Evolutionary conservation across 2,113 vertebrate species (phyloP), one percentile per base, ranked within the genome.

Genomic region (Chrysochloris asiatica): DNA sequence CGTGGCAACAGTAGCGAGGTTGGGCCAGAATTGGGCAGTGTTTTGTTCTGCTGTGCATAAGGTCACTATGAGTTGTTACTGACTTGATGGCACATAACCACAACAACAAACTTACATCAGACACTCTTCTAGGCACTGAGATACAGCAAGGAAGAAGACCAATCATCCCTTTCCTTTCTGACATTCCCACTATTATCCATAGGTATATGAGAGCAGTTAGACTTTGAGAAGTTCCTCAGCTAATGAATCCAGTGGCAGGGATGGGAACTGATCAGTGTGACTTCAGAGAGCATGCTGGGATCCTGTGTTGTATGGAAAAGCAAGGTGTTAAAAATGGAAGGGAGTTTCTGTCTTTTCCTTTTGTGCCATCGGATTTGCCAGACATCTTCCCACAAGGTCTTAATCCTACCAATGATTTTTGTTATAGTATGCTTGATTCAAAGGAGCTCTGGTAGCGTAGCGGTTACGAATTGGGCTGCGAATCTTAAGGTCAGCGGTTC

Each of bases 281-380:
- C 69, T 86, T 38, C 45, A 52, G 52, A 56, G 7, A 22, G 33
- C 11, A 4, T 43, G 24, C 9, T 19, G 22, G 30, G 69, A 8
- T 0, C 45, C 17, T 59, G 3, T 26, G 1, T 59, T 56, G 4
- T 7, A 1, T 30, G 2, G 10, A 8, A 28, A 81, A 33, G 7
- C 65, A 14, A 12, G 1, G 0, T 41, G 16, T 56, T 50, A 28
- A 30, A 65, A 50, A 4, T 26, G 1, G 33, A n/a, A 61, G 11
- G 16, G 52, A 3, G 21, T 72, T 67, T 24, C 22, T n/a, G 4
- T 11, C 8, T 59, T 77, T 93, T 80, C 16, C 33, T 28, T 0
- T 22, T 38, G 45, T 69, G 63, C 33, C 30, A 3, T 14, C 73
- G n/a, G 43, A 45, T 30, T 84, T 92, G 50, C 54, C n/a, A 47